Percentiles rank a stretch among this genome's conserved stretches.
Conservation (phyloP, 2,797 vertebrate species). For the Moxostoma hubbsi region DNA sequence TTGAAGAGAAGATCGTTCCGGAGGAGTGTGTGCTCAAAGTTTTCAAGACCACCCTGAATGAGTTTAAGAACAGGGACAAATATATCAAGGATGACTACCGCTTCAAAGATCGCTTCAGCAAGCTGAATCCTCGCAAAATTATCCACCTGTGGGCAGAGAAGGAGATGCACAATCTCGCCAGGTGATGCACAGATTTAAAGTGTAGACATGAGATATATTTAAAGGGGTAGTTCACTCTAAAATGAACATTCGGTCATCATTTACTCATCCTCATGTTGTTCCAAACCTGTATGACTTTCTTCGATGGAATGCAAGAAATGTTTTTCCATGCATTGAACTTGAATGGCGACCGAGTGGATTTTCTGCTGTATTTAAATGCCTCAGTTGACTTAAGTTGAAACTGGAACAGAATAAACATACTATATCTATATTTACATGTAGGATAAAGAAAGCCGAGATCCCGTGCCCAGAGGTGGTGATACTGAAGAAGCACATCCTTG, state of each 20-base stretch:
- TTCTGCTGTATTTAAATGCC: no score
- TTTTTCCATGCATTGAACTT: no score
- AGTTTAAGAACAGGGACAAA: constrained; percentile 96
- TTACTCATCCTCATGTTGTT: no score
- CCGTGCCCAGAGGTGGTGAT: constrained; percentile 90
- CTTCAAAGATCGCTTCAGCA: constrained; percentile 97
- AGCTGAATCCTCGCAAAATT: constrained; percentile 94
- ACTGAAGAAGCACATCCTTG: constrained; percentile 94
- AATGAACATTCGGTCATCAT: no score
- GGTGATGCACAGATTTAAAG: constrained; percentile 71
- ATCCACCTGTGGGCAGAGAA: constrained; percentile 99
- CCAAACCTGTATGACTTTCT: no score
- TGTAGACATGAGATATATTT: neutral
- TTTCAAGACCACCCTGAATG: constrained; percentile 97
- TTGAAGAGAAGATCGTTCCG: constrained; percentile 84
- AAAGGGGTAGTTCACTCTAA: no score
- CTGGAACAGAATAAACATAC: neutral
- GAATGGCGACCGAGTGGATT: no score
- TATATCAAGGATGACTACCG: constrained; percentile 98
- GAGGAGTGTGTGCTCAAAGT: constrained; percentile 95
- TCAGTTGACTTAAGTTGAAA: no score
- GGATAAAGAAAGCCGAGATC: constrained; percentile 92
- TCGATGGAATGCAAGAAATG: no score
- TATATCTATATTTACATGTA: constrained; percentile 62
- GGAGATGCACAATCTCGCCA: constrained; percentile 95